Conservation (phyloP, 2,113 vertebrate species). For the Oenanthe melanoleuca region DNA sequence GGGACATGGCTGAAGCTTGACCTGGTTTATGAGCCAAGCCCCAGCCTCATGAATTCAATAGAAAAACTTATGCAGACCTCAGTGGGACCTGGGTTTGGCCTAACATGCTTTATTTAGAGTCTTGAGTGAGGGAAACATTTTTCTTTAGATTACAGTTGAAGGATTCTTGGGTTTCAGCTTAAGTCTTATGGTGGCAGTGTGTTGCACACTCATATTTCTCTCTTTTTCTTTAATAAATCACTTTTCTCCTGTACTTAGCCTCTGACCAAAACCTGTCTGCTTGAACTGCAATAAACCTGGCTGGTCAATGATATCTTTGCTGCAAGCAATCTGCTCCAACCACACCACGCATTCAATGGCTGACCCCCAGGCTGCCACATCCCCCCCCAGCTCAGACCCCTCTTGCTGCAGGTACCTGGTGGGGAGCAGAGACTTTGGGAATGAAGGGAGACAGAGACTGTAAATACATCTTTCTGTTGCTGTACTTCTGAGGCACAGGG, state of each 20-base stretch:
- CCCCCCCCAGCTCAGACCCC: rapidly evolving
- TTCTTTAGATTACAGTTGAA: slow-evolving; percentile 48
- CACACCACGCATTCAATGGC: not conserved
- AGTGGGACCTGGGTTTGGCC: slow-evolving; percentile 46
- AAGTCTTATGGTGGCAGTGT: not conserved
- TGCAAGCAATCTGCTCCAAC: not conserved
- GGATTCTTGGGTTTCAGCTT: slow-evolving; percentile 59
- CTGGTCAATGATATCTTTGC: not conserved
- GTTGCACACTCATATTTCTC: not conserved
- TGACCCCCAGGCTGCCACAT: not conserved
- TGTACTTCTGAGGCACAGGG: not conserved
- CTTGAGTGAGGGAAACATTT: slow-evolving; percentile 41
- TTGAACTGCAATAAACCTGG: not conserved
- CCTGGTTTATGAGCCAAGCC: slow-evolving; percentile 44
- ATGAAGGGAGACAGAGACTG: not conserved
- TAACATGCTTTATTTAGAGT: slow-evolving; percentile 22
- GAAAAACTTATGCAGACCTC: not conserved
- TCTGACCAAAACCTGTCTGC: slow-evolving; percentile 13
- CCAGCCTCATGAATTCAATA: not conserved
- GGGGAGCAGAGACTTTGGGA: not conserved
- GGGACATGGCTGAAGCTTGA: slow-evolving; percentile 43
- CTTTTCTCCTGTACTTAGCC: slow-evolving; percentile 11
- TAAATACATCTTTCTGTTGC: not conserved
- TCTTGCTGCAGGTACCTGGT: not conserved
- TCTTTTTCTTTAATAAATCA: slow-evolving; percentile 35